Base-by-base conservation (phyloP, 2,797 vertebrate species). In the Sebastes minor region DNA sequence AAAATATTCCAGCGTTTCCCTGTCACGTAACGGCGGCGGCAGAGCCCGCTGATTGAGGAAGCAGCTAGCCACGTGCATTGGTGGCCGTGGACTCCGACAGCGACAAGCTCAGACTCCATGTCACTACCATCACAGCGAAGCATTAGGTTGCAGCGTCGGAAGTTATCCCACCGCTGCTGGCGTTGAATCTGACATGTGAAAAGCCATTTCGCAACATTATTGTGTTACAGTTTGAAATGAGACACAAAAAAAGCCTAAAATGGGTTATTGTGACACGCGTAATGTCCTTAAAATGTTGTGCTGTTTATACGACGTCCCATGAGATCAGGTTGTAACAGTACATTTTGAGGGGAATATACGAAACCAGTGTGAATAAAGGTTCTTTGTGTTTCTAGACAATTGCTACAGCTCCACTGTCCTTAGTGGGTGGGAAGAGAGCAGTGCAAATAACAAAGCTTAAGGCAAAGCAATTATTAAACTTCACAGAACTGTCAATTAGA, bases 401-500 rank as follows among this genome's bases (percentile, higher is more conserved):
- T 55, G 57, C 70, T 71, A 64, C 57, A 81, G 75, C 53, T 77
- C 35, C 65, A 22, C 74, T 68, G 56, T 83, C n/a, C 81, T 77
- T 16, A 27, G 30, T 80, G 73, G 53, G 69, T 75, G 64, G 82
- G 72, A 79, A 59, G 49, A 23, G 20, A 81, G 56, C 27, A 27
- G 74, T 65, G 64, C 70, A 71, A 69, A 71, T 46, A 61, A 8
- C 33, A 53, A 71, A 66, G 81, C 86, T 83, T 9, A 8, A 78
- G 86, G 83, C 81, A 61, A 80, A 62, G 60, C 49, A 76, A 78
- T 84, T 79, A 74, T 78, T 74, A 81, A 63, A 78, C 62, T 76
- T 77, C 80, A 83, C 71, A 82, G 57, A 80, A 63, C 55, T 87
- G 86, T 84, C 85, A 76, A 73, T 84, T 76, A 86, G 74, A 78